Base-by-base conservation (phyloP, 2,888 invertebrate genomes). In the Zonitis immaculata region DNA sequence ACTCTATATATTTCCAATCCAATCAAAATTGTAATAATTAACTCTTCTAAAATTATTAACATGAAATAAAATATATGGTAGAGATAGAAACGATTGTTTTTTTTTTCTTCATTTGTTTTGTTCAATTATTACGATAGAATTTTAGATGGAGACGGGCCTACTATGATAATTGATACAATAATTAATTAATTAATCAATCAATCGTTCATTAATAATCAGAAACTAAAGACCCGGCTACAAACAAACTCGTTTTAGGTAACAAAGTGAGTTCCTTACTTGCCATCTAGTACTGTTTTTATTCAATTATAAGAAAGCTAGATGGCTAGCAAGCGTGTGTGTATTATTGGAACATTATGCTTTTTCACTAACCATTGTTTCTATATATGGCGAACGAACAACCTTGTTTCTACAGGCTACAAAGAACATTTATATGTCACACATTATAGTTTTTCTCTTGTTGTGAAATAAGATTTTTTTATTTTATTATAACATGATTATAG, bases 391-490 rank as follows among this genome's bases (percentile, higher is more conserved):
- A n/a, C n/a, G n/a, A 39, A 67, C 63, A 66, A 64, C 65, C 63
- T 60, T 56, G 3, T 39, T 16, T 64, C 66, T 67, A 66, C 51
- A 52, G 57, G 57, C 68, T 70, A 71, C 64, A 56, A 39, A n/a
- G n/a, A 67, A 69, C 66, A 70, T 64, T 62, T 67, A 71, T n/a
- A n/a, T 66, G 57, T 69, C 64, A 66, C 64, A 65, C 65, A 57
- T 58, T 63, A 35, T 16, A 18, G 9, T 39, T 39, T 18, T 39
- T 39, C n/a, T 39, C 6, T 32, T 32, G 6, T 32, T 35, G 1
- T 12, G 6, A 26, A n/a, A n/a, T n/a, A n/a, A 22, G 22, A 22
- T 28, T 30, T 12, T 12, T 30, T 35, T 35, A n/a, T 6, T 35
- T 35, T 35, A 3, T 35, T 35, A 16, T 14, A 32, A 16, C 11